Conservation (phyloP, 2,888 invertebrate genomes). For the Rotaria macrura region DNA sequence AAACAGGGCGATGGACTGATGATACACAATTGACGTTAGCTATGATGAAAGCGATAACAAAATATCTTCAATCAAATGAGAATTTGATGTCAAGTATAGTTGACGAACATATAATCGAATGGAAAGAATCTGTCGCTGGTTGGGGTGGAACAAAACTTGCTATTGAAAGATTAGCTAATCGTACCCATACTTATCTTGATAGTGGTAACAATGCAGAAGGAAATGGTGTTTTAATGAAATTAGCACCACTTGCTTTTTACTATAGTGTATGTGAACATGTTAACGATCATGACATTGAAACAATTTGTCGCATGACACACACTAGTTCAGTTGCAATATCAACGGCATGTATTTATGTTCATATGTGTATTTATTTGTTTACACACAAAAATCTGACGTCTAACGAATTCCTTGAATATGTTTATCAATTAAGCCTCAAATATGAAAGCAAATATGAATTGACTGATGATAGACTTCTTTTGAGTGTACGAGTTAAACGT, state of each 20-base stretch:
- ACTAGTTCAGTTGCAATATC: background rate
- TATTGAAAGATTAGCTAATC: background rate
- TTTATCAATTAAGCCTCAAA: background rate
- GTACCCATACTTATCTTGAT: background rate
- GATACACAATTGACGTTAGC: constrained; percentile 16
- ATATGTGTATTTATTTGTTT: background rate
- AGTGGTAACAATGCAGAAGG: background rate
- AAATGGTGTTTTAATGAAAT: constrained; percentile 7
- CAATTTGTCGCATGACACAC: background rate
- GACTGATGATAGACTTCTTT: background rate
- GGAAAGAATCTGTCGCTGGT: background rate
- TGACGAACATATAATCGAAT: background rate
- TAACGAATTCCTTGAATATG: background rate
- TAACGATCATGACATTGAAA: background rate
- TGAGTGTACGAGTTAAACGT: background rate
- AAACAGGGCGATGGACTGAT: constrained; percentile 12
- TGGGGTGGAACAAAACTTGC: background rate
- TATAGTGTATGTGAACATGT: background rate
- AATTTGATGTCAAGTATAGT: background rate
- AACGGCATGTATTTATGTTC: background rate
- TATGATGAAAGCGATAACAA: background rate
- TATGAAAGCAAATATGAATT: background rate
- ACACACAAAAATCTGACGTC: background rate
- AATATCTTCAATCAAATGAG: background rate
- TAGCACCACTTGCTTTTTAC: background rate